A percentile compares a stretch with the other conserved stretches of the same genome.
phyloP scores from a whole-genome alignment of 1,140 invertebrate genomes.

The Aricia agestis region DNA sequence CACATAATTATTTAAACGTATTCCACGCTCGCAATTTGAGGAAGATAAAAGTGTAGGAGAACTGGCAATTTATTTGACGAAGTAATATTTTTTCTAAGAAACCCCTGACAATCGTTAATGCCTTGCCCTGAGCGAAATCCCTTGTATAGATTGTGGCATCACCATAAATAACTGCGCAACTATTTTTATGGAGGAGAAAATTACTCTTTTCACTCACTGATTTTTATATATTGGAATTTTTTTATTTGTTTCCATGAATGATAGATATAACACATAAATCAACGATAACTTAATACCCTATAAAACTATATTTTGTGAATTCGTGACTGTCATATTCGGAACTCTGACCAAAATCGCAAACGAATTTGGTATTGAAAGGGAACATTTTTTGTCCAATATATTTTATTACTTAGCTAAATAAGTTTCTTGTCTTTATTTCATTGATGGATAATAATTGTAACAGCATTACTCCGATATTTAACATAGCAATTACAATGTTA shows the following conservation, averaged over 20 bases:
- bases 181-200: slow-evolving; percentile 69
- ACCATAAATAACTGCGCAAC: slow-evolving; percentile 67
- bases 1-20: slow-evolving; percentile 11
- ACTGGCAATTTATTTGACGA: slow-evolving; percentile 54
- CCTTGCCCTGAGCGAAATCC: slow-evolving; percentile 54
- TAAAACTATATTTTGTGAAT: slow-evolving; percentile 8
- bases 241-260: slow-evolving; percentile 44
- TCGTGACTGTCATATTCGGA: not conserved
- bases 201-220: slow-evolving; percentile 66
- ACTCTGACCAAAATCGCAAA: not conserved
- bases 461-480: too few relatives aligned
- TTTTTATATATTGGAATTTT: slow-evolving; percentile 45
- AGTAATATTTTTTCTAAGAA: slow-evolving; percentile 51
- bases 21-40: slow-evolving; percentile 7
- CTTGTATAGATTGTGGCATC: slow-evolving; percentile 67
- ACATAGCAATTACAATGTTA: too few relatives aligned
- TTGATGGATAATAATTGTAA: too few relatives aligned
- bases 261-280: slow-evolving; percentile 32
- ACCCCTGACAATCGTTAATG: slow-evolving; percentile 64
- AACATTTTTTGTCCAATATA: too few relatives aligned
- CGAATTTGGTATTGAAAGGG: too few relatives aligned
- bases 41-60: slow-evolving; percentile 21
- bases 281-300: slow-evolving; percentile 10
- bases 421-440: too few relatives aligned
- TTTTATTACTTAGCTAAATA: too few relatives aligned